These are phyloP conservation scores for Sarcophaga peregrina DNA, from an alignment of 1,140 invertebrate species.

Conservation along the genomic window DNA sequence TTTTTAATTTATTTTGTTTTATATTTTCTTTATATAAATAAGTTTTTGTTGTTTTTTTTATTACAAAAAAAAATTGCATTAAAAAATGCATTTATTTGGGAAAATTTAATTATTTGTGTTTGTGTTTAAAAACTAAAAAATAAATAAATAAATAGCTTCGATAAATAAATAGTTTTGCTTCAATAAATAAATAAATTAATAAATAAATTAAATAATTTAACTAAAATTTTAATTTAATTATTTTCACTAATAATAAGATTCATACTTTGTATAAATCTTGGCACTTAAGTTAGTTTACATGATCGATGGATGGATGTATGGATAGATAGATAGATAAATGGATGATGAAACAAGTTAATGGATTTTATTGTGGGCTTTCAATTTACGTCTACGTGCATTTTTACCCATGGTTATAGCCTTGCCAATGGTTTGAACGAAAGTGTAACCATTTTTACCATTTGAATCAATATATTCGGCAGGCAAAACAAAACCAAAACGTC, in stretches of 20 bases:
- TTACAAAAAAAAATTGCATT: not conserved
- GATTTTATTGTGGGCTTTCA: conserved; percentile 31
- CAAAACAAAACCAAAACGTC: conserved; percentile 88
- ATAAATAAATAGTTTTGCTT: conserved; percentile 37
- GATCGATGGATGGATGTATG: conserved; percentile 21
- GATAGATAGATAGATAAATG: too few species aligned
- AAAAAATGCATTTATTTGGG: not conserved
- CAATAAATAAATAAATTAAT: conserved; percentile 26
- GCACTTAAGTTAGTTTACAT: conserved; percentile 31
- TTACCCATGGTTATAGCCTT: conserved; percentile 59
- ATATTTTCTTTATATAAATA: conserved; percentile 22
- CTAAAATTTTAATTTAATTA: conserved; percentile 28
- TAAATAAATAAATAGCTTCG: conserved; percentile 38
- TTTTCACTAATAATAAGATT: conserved; percentile 26
- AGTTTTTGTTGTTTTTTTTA: conserved; percentile 2
- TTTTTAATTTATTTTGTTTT: conserved; percentile 2
- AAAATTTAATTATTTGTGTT: not conserved
- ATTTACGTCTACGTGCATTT: conserved; percentile 46
- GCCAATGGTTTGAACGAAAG: conserved; percentile 83
- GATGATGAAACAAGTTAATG: not conserved
- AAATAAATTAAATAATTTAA: conserved; percentile 39
- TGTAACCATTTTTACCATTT: conserved; percentile 86
- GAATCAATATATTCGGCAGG: conserved; percentile 84
- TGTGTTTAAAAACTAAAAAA: conserved; percentile 5
- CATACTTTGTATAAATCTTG: conserved; percentile 40